phyloP scores from a whole-genome alignment of 2,888 invertebrate genomes.

The Drosophila neotestacea region DNA sequence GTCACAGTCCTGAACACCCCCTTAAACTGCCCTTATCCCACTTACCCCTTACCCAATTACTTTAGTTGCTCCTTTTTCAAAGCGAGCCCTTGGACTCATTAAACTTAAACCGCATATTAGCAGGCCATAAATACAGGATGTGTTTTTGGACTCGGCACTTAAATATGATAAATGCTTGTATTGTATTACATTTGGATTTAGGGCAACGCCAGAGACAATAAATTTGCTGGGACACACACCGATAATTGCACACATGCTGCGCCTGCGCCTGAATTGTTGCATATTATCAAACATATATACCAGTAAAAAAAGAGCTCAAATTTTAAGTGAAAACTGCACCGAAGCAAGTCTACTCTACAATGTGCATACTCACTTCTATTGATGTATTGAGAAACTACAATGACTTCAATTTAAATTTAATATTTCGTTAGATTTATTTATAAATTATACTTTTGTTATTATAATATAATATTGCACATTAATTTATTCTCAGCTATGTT shows the following conservation, averaged over 20 bases:
- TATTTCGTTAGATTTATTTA: too few relatives aligned
- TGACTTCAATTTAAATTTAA: too few relatives aligned
- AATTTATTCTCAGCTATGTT: too few relatives aligned
- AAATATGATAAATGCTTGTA: slow-evolving; percentile 78
- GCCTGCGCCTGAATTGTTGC: slow-evolving; percentile 45
- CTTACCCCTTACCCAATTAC: not conserved
- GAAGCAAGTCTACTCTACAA: slow-evolving; percentile 10
- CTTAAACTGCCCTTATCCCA: not conserved
- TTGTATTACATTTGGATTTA: slow-evolving; percentile 76
- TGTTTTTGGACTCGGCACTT: slow-evolving; percentile 66
- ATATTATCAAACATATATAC: slow-evolving; percentile 3
- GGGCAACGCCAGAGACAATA: slow-evolving; percentile 74
- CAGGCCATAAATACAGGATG: slow-evolving; percentile 76
- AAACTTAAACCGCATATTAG: slow-evolving; percentile 76
- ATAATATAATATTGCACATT: too few relatives aligned
- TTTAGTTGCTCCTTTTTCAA: not conserved
- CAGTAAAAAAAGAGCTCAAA: slow-evolving; percentile 2
- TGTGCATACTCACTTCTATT: too few relatives aligned
- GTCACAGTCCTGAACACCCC: slow-evolving; percentile 7
- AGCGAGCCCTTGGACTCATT: slow-evolving; percentile 50
- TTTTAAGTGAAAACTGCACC: not conserved
- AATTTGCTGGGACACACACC: slow-evolving; percentile 69
- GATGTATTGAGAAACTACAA: too few relatives aligned
- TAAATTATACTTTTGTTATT: too few relatives aligned
- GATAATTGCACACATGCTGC: slow-evolving; percentile 72